Percentiles rank a stretch among this genome's conserved stretches.
phyloP scores from a whole-genome alignment of 1,140 invertebrate genomes.

The Manduca sexta region DNA sequence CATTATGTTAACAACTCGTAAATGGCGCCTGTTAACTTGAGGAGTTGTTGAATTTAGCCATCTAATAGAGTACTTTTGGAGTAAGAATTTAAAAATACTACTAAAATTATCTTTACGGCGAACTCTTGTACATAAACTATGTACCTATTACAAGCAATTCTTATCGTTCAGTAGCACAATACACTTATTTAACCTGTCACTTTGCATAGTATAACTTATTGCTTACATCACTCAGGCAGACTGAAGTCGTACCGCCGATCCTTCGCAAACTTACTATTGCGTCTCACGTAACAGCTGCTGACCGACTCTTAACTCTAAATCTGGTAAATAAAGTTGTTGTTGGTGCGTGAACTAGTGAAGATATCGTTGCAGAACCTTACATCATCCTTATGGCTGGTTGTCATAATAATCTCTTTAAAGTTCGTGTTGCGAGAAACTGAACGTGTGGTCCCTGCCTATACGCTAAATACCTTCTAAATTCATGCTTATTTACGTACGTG shows the following conservation, averaged over 20 bases:
- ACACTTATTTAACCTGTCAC: slow-evolving; percentile 28
- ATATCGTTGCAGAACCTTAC: slow-evolving; percentile 1
- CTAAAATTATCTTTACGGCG: too few relatives aligned
- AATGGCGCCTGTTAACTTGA: too few relatives aligned
- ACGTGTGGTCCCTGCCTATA: slow-evolving; percentile 1
- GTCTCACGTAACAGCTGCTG: slow-evolving; percentile 1
- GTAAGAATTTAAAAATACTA: too few relatives aligned
- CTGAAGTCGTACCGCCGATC: slow-evolving; percentile 7
- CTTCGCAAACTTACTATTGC: slow-evolving; percentile 9
- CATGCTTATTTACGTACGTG: too few relatives aligned
- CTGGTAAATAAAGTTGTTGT: not conserved
- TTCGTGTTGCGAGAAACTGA: slow-evolving; percentile 14
- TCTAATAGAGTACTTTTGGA: too few relatives aligned
- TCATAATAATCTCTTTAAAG: slow-evolving; percentile 20
- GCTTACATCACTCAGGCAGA: slow-evolving; percentile 27
- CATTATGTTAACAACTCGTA: too few relatives aligned
- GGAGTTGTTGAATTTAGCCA: too few relatives aligned
- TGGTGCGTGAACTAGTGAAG: not conserved
- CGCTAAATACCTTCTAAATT: too few relatives aligned
- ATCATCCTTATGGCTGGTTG: slow-evolving; percentile 19
- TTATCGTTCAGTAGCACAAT: slow-evolving; percentile 27
- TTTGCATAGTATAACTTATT: slow-evolving; percentile 32
- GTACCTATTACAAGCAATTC: not conserved
- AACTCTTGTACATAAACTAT: too few relatives aligned
- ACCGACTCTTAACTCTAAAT: slow-evolving; percentile 8